These are phyloP conservation scores for Stegastes partitus DNA, from an alignment of 2,113 vertebrate species.

Conservation along the genomic window DNA sequence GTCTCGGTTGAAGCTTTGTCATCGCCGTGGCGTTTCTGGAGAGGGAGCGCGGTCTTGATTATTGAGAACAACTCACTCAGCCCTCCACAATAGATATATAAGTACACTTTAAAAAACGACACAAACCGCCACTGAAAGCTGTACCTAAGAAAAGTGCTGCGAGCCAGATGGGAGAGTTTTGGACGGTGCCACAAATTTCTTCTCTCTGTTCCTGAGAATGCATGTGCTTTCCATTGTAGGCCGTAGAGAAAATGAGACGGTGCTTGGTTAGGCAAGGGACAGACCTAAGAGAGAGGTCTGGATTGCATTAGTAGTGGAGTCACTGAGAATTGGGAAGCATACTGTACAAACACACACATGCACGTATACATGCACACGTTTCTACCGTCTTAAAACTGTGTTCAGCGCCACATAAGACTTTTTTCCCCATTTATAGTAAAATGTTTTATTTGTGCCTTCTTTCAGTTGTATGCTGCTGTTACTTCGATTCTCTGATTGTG, in stretches of 20 bases:
- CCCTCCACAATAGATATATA: slow-evolving; percentile 17
- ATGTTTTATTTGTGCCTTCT: slow-evolving; percentile 36
- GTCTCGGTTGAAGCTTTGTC: slow-evolving; percentile 24
- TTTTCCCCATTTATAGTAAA: slow-evolving; percentile 40
- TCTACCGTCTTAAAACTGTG: slow-evolving; percentile 40
- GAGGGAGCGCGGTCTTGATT: slow-evolving; percentile 28
- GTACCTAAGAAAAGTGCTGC: slow-evolving; percentile 54
- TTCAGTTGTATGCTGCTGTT: slow-evolving; percentile 31
- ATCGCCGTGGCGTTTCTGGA: slow-evolving; percentile 25
- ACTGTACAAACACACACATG: slow-evolving; percentile 43
- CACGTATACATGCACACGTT: slow-evolving; percentile 34
- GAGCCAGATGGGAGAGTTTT: slow-evolving; percentile 78
- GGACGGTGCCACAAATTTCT: slow-evolving; percentile 74
- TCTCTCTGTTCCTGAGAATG: slow-evolving; percentile 59
- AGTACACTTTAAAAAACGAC: slow-evolving; percentile 36
- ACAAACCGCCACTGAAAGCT: slow-evolving; percentile 50
- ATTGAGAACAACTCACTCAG: slow-evolving; percentile 16
- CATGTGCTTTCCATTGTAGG: slow-evolving; percentile 83
- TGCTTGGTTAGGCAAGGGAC: slow-evolving; percentile 56
- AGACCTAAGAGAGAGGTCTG: slow-evolving; percentile 66
- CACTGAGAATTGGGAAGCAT: slow-evolving; percentile 40
- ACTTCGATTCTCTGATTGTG: slow-evolving; percentile 24
- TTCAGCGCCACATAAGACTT: slow-evolving; percentile 24
- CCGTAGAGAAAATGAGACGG: slow-evolving; percentile 72
- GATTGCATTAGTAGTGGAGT: slow-evolving; percentile 75